Evolutionary conservation across 2,888 invertebrate species (phyloP).

Genomic region (Troglohyphantes excavatus): DNA sequence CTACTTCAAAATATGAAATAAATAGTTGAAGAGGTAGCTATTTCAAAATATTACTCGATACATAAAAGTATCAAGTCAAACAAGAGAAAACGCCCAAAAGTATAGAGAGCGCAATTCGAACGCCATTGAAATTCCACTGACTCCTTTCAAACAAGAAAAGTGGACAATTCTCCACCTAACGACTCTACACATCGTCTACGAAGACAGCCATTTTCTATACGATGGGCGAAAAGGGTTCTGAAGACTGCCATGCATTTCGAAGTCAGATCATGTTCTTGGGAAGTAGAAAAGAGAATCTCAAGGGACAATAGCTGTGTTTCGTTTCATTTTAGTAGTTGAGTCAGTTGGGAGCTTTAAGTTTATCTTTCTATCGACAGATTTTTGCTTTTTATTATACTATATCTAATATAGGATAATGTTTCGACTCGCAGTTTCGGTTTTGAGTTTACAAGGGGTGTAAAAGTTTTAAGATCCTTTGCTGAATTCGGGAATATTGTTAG

Average conservation of each 20-base stretch:
- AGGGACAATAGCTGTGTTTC: constrained; percentile 9
- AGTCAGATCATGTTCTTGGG: not conserved
- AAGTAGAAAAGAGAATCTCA: not conserved
- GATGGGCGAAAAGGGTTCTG: not conserved
- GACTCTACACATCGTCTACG: not conserved
- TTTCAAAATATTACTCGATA: too few relatives aligned
- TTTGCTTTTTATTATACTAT: not conserved
- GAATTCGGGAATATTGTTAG: too few relatives aligned
- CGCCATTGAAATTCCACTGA: not conserved
- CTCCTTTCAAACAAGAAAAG: not conserved
- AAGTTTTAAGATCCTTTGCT: too few relatives aligned
- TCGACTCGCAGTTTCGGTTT: too few relatives aligned
- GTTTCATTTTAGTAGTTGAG: not conserved
- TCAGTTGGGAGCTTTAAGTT: not conserved
- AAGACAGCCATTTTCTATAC: not conserved
- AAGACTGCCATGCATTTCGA: not conserved
- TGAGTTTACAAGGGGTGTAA: too few relatives aligned
- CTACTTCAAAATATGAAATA: too few relatives aligned
- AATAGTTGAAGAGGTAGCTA: too few relatives aligned
- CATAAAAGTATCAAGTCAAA: too few relatives aligned
- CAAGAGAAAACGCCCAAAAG: not conserved
- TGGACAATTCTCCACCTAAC: not conserved
- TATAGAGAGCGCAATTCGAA: not conserved
- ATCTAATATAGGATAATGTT: too few relatives aligned
- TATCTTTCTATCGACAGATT: not conserved